Percentiles rank a stretch among this genome's conserved stretches.
Evolutionary conservation across 2,113 vertebrate species (phyloP).

Genomic region (Buteo buteo): DNA sequence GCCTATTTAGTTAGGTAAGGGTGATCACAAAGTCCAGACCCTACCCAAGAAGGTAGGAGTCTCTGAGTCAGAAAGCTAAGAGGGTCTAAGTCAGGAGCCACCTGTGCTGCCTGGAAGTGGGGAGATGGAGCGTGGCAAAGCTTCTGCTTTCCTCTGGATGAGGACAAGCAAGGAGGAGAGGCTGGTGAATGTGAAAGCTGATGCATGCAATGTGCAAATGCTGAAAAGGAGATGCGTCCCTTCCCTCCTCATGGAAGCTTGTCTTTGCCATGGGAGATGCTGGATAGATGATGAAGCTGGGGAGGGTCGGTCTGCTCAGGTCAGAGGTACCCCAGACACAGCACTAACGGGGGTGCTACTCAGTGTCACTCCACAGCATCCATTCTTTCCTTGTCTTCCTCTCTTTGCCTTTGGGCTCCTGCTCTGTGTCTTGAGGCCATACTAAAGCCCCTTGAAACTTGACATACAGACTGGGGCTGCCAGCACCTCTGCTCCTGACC

Average conservation of each 20-base stretch:
- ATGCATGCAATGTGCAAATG: neutral
- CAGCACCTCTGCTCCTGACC: neutral
- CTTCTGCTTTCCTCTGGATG: neutral
- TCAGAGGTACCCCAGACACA: neutral
- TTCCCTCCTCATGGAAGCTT: neutral
- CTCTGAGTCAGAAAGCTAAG: neutral
- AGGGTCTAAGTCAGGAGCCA: neutral
- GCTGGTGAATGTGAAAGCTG: neutral
- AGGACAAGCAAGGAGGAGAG: neutral
- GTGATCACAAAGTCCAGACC: neutral
- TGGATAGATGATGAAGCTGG: neutral
- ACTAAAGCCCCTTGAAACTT: neutral
- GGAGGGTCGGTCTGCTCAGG: neutral
- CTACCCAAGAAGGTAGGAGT: neutral
- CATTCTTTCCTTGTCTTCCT: neutral
- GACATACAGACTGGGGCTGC: neutral
- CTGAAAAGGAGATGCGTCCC: accelerated
- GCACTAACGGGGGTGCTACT: neutral
- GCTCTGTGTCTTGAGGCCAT: neutral
- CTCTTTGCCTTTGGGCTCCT: neutral
- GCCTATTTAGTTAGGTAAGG: neutral
- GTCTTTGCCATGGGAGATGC: neutral
- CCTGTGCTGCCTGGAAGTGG: neutral
- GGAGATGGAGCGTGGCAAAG: neutral
- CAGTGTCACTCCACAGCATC: neutral